Base-by-base conservation (phyloP, 2,888 invertebrate species). In the Rapana venosa region DNA sequence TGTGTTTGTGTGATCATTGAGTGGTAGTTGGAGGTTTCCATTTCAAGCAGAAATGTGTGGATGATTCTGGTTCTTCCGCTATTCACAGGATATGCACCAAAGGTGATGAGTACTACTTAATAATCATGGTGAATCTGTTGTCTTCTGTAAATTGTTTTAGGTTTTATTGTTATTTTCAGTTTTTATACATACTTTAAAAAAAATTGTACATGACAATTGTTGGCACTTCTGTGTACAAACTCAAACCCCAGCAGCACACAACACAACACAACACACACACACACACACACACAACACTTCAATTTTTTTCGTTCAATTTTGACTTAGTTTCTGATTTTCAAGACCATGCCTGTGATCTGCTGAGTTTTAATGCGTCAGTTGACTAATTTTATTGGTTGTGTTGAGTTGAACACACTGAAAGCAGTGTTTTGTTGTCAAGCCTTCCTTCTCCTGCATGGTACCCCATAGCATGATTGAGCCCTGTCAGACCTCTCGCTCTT, bases 201-300 rank as follows among this genome's bases (percentile, higher is more conserved):
- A n/a, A n/a, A 66, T 26, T 77, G 13, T 30, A n/a, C 26, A 30
- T 77, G 74, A 79, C 79, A 79, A 26, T 2, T 1, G 32, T 79
- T 35, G 32, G 15, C 35, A 15, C 35, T 15, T 79, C 5, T 35
- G 32, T 32, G 22, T 17, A 79, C 79, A 79, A 32, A 79, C 35
- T 47, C 2, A 47, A 79, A 11, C 32, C 35, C 2, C 35, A 79
- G 11, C 26, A 11, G n/a, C 83, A 35, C 79, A 79, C 47, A 83
- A 83, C 83, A 56, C 83, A 83, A 83, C 47, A 47, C 47, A 47
- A 83, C 83, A 83, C 47, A 47, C 56, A 47, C 83, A 83, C 83
- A 83, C 83, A 56, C 83, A 47, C 47, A 47, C 83, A 83, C 83
- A 83, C 47, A 17, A 66, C 79, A 35, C 79, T 32, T 47, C 47